phyloP scores from a whole-genome alignment of 1,140 invertebrate genomes.

The Heterodera carotae region DNA sequence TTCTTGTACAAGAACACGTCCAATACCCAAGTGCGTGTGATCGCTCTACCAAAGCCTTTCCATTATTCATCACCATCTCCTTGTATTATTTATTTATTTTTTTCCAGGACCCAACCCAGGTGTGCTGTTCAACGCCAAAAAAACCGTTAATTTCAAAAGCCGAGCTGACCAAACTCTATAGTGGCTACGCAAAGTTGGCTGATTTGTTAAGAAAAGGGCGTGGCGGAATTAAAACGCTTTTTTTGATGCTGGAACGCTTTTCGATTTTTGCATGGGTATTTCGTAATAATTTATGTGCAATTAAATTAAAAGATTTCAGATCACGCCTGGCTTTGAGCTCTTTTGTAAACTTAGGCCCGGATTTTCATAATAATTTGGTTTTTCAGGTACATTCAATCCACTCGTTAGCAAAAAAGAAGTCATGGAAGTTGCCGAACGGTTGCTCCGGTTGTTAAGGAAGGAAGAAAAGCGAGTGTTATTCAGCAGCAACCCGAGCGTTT shows the following conservation, averaged over 20 bases:
- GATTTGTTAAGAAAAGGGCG: slow-evolving; percentile 42
- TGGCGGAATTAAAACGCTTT: slow-evolving; percentile 44
- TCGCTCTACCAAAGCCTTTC: too few relatives aligned
- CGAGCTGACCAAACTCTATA: slow-evolving; percentile 44
- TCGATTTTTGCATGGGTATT: slow-evolving; percentile 51
- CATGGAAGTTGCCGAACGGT: slow-evolving; percentile 46
- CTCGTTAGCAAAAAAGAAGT: slow-evolving; percentile 43
- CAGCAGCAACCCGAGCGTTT: slow-evolving; percentile 36
- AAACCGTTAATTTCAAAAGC: slow-evolving; percentile 46
- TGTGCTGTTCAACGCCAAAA: slow-evolving; percentile 54
- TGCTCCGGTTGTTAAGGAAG: slow-evolving; percentile 43
- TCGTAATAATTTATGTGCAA: neutral
- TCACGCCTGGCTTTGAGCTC: slow-evolving; percentile 47
- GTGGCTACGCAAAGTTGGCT: slow-evolving; percentile 47
- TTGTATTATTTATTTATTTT: neutral
- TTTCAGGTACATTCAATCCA: slow-evolving; percentile 45
- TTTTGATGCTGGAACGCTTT: slow-evolving; percentile 41
- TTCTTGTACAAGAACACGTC: slow-evolving; percentile 54
- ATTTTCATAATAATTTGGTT: neutral
- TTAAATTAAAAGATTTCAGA: slow-evolving; percentile 31
- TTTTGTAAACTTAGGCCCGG: slow-evolving; percentile 26
- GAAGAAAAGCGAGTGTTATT: slow-evolving; percentile 53
- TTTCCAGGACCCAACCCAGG: slow-evolving; percentile 39
- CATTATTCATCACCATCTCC: neutral
- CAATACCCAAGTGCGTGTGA: slow-evolving; percentile 15